These are phyloP conservation scores for Myopa tessellatipennis DNA, from an alignment of 2,888 invertebrate species.

Conservation along the genomic window DNA sequence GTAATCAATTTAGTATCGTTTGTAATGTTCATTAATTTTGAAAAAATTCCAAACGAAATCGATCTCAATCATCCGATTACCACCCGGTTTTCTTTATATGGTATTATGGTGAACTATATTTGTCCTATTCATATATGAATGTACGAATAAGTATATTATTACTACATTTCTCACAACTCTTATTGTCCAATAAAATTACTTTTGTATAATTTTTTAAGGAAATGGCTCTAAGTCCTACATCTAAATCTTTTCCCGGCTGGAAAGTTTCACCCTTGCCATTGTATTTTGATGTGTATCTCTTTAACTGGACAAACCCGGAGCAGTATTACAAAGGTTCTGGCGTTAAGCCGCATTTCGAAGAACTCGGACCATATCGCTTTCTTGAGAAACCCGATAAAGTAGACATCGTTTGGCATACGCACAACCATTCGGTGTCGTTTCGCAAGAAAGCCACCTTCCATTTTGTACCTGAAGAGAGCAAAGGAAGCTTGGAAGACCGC, in stretches of 20 bases:
- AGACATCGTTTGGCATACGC: conserved; percentile 77
- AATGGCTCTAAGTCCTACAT: conserved; percentile 73
- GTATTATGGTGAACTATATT: too few relatives aligned
- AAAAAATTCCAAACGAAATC: too few relatives aligned
- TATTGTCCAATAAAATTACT: not conserved
- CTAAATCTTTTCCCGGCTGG: conserved; percentile 78
- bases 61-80: too few relatives aligned
- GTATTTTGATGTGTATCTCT: conserved; percentile 76
- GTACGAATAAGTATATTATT: too few relatives aligned
- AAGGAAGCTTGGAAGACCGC: conserved; percentile 76
- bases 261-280: conserved; percentile 75
- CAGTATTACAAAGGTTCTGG: conserved; percentile 71
- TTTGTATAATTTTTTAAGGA: conserved; percentile 68
- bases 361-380: conserved; percentile 75
- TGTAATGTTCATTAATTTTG: too few relatives aligned
- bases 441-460: conserved; percentile 76
- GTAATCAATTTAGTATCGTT: too few relatives aligned
- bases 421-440: conserved; percentile 80
- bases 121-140: too few relatives aligned
- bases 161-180: too few relatives aligned
- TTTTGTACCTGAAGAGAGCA: conserved; percentile 76
- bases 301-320: conserved; percentile 84
- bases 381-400: conserved; percentile 77
- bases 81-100: too few relatives aligned
- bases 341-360: conserved; percentile 72